Conservation (phyloP, 2,888 invertebrate species). For the Erebia palarica region DNA sequence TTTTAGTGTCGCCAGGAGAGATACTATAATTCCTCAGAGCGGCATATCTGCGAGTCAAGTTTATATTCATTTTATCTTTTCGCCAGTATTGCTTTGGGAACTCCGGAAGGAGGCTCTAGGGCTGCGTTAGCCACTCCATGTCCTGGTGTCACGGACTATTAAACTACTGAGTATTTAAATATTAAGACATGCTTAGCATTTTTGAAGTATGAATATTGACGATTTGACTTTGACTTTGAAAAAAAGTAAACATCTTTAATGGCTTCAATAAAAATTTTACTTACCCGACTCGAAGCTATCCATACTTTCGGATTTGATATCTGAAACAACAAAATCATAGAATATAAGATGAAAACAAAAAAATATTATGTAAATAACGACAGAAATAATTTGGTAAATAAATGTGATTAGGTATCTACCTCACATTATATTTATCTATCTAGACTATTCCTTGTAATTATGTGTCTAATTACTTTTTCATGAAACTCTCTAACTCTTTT, state of each 20-base stretch:
- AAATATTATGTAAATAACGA: no score
- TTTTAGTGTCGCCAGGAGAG: conserved; percentile 71
- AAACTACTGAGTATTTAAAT: conserved; percentile 75
- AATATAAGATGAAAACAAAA: no score
- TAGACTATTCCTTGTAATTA: no score
- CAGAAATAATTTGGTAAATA: no score
- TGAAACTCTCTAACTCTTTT: no score
- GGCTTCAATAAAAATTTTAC: conserved; percentile 22
- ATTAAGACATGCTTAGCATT: conserved; percentile 48
- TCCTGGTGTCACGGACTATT: conserved; percentile 63
- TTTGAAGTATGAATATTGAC: no score
- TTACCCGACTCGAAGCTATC: conserved; percentile 79
- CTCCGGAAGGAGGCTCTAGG: conserved; percentile 77
- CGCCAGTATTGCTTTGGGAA: conserved; percentile 78
- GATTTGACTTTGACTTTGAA: no score
- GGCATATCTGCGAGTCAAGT: conserved; percentile 78
- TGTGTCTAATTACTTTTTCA: no score
- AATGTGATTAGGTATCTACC: no score
- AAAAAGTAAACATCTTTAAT: no score
- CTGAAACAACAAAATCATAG: conserved; percentile 59
- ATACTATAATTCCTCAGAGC: conserved; percentile 79
- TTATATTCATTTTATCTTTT: conserved; percentile 83
- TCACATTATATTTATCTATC: no score
- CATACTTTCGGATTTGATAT: conserved; percentile 77
- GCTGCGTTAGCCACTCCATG: conserved; percentile 74